Percentiles rank a stretch among this genome's conserved stretches.
Conservation (phyloP, 2,888 invertebrate species). For the Andrena fulva region DNA sequence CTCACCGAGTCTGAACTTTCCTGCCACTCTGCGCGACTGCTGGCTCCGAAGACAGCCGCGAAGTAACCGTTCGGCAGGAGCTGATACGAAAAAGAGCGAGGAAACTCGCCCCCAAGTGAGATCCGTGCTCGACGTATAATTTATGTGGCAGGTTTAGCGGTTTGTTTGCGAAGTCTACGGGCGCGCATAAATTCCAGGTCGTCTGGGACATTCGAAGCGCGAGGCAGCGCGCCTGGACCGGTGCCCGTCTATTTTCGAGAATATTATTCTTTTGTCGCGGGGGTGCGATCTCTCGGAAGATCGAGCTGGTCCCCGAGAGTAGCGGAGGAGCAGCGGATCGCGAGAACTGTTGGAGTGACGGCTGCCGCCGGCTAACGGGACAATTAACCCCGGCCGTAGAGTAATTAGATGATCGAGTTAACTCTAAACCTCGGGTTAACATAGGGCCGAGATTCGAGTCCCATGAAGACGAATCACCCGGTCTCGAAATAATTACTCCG, state of each 20-base stretch:
- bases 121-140: background rate
- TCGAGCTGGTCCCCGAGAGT: background rate
- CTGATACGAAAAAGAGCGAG: background rate
- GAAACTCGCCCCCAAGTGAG: background rate
- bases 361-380: constrained; percentile 77
- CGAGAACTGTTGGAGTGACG: constrained; percentile 35
- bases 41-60: background rate
- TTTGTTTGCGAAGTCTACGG: background rate
- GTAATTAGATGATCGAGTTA: constrained; percentile 83
- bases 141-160: background rate
- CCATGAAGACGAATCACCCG: constrained; percentile 33
- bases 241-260: constrained; percentile 45
- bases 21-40: constrained; percentile 19
- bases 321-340: background rate
- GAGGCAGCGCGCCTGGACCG: constrained; percentile 1
- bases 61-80: background rate
- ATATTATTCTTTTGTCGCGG: constrained; percentile 32
- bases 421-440: constrained; percentile 79
- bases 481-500: constrained; percentile 34
- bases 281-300: background rate
- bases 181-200: constrained; percentile 36
- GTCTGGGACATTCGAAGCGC: constrained; percentile 43
- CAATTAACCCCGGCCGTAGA: constrained; percentile 80
- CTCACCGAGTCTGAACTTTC: constrained; percentile 8
- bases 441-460: constrained; percentile 67